Evolutionary conservation across 2,797 vertebrate species (phyloP).

Genomic region (Gymnothorax reevesii): DNA sequence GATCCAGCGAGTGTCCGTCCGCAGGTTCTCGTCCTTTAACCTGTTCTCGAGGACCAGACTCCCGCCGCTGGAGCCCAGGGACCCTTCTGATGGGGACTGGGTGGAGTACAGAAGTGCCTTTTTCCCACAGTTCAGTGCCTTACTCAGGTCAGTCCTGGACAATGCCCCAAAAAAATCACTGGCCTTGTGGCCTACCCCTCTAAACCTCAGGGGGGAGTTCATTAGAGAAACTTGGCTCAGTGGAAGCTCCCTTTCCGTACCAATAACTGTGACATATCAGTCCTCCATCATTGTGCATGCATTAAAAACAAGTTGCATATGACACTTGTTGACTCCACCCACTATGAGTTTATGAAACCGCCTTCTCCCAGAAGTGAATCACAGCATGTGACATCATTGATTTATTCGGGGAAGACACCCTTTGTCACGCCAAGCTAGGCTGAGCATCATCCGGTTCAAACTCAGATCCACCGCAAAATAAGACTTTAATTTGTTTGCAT

Average conservation of each 20-base stretch:
- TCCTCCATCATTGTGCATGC: background rate
- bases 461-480: no score
- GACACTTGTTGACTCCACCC: background rate
- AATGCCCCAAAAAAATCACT: background rate
- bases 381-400: background rate
- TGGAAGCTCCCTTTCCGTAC: background rate
- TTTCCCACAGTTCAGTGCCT: constrained; percentile 84
- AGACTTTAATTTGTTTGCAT: no score
- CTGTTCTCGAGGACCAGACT: constrained; percentile 81
- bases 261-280: background rate
- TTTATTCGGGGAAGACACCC: no score
- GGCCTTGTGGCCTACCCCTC: no score
- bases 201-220: background rate
- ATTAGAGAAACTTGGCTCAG: no score
- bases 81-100: constrained; percentile 78
- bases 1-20: constrained; percentile 85
- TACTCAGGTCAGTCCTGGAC: constrained; percentile 77
- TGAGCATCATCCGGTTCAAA: no score
- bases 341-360: background rate
- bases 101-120: constrained; percentile 85
- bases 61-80: constrained; percentile 57
- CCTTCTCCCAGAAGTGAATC: background rate
- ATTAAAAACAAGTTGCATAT: background rate
- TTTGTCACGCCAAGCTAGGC: no score
- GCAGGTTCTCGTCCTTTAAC: constrained; percentile 89